A percentile compares a stretch with the other conserved stretches of the same genome.
phyloP scores from a whole-genome alignment of 1,140 invertebrate species.

The Cydia fagiglandana region DNA sequence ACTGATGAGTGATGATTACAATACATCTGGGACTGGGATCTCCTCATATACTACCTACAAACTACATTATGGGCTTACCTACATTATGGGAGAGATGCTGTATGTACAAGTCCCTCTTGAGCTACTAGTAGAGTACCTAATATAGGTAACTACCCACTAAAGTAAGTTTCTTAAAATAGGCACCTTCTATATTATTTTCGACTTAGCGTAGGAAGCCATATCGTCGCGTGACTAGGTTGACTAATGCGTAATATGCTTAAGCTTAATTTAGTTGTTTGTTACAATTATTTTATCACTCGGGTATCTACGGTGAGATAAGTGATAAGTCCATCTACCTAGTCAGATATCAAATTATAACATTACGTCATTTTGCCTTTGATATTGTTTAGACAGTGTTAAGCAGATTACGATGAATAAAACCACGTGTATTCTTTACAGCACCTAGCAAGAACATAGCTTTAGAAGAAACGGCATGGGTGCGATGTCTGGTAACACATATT shows the following conservation, averaged over 20 bases:
- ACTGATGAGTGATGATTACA: too few relatives aligned
- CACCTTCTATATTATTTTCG: not conserved
- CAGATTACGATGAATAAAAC: not conserved
- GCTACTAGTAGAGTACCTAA: too few relatives aligned
- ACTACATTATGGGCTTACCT: too few relatives aligned
- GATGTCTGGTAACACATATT: too few relatives aligned
- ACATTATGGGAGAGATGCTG: too few relatives aligned
- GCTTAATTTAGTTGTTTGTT: constrained; percentile 10
- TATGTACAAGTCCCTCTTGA: too few relatives aligned
- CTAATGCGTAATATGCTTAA: not conserved
- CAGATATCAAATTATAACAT: constrained; percentile 29
- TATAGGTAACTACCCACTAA: too few relatives aligned
- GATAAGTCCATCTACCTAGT: constrained; percentile 5
- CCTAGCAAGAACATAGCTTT: not conserved
- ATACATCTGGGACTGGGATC: too few relatives aligned
- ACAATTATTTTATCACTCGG: not conserved
- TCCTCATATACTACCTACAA: too few relatives aligned
- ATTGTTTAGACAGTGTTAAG: constrained; percentile 26
- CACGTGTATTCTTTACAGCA: not conserved
- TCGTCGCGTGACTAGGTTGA: not conserved
- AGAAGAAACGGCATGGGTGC: not conserved
- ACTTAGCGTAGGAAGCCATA: not conserved
- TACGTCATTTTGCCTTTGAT: constrained; percentile 44
- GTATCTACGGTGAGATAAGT: constrained; percentile 16
- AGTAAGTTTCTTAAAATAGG: too few relatives aligned